Percentiles rank a stretch among this genome's conserved stretches.
phyloP scores from a whole-genome alignment of 2,888 invertebrate species.

The Melanophora roralis region DNA sequence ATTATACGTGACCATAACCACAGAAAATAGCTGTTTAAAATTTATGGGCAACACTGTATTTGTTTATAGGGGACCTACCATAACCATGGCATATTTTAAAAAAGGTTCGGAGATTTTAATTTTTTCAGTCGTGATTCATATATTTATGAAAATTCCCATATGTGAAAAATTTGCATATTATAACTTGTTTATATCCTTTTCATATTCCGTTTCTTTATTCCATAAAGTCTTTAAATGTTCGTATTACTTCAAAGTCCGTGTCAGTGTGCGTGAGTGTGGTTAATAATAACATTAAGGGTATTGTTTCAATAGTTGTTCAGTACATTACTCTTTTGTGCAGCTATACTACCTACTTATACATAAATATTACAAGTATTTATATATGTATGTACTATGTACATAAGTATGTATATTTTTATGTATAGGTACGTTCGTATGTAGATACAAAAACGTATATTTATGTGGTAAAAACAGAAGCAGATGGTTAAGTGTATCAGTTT shows the following conservation, averaged over 20 bases:
- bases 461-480: not conserved
- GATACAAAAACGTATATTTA: too few species aligned
- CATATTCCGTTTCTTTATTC: not conserved
- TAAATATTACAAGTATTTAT: not conserved
- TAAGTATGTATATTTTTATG: too few species aligned
- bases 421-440: too few species aligned
- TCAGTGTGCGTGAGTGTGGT: not conserved
- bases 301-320: not conserved
- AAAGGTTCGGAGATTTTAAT: too few species aligned
- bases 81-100: too few species aligned
- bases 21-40: too few species aligned
- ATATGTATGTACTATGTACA: too few species aligned
- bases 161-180: not conserved
- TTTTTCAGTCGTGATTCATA: too few species aligned
- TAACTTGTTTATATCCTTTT: constrained; percentile 6
- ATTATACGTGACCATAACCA: too few species aligned
- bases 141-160: too few species aligned
- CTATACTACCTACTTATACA: not conserved
- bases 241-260: not conserved
- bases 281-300: not conserved
- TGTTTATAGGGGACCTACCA: too few species aligned
- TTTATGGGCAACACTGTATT: too few species aligned
- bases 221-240: not conserved
- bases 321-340: not conserved
- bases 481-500: constrained; percentile 13